Evolutionary conservation across 2,113 vertebrate genomes (phyloP), one percentile per base, ranked within the genome.

Genomic region (Psittacara wagleri): DNA sequence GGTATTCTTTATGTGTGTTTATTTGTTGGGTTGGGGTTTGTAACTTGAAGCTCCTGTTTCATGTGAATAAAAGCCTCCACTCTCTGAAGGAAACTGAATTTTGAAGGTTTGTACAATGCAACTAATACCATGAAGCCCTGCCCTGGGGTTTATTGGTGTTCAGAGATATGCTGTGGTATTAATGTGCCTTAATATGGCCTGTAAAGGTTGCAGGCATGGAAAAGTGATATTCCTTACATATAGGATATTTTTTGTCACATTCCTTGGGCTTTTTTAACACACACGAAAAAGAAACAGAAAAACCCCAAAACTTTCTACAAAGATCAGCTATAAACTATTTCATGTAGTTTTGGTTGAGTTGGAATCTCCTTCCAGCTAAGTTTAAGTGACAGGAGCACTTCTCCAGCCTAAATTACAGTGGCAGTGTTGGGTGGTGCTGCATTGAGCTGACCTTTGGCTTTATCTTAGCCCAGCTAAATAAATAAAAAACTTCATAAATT

Each of bases 401-500:
- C 66, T 52, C 63, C 29, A 86, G 46, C 11, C 79, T 83, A 86
- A 97, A 97, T 96, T 94, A 90, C 27, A 91, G 35, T 67, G 91
- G 72, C 88, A 90, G 33, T 48, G 22, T 59, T 23, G 2, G 52
- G 62, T 85, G 48, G 64, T 79, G 48, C 70, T 79, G 43, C 79
- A 94, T 84, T 88, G 94, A 95, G 85, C 37, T 89, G 90, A 95
- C 74, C 80, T 91, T 96, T 88, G 31, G 69, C 55, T 85, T 94
- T 68, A 44, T 31, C 72, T 85, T 80, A 92, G 39, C 31, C 46
- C 59, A 67, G 62, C 51, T 84, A 82, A 97, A 94, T 55, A 94
- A 96, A 96, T 82, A 83, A 55, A 86, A 81, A 89, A 96, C 51
- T 31, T 54, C 59, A 95, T 66, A 91, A 94, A 94, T 96, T 88